Base-by-base conservation (phyloP, 2,797 vertebrate genomes). In the Eulemur mongoz region DNA sequence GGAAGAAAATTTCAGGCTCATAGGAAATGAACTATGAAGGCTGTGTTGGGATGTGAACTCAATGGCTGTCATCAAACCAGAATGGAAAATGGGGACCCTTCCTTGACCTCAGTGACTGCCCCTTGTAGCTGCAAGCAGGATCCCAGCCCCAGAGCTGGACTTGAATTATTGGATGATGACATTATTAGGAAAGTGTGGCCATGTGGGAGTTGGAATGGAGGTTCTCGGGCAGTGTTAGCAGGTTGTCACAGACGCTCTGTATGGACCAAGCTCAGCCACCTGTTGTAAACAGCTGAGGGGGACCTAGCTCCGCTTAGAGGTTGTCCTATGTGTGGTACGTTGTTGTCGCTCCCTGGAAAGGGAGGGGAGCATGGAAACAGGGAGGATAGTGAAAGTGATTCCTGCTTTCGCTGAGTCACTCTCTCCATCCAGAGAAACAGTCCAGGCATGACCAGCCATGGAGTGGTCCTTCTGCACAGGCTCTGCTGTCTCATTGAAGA, bases 231-330 rank as follows among this genome's bases (percentile, higher is more conserved):
- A 54, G 15, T 84, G 95, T 73, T 86, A 63, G 61, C 35, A 30
- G 69, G 79, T 94, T 96, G 85, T 78, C 86, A 93, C 23, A 83
- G 82, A 83, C 6, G 7, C n/a, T 83, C 32, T 38, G 0, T 90
- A 52, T 22, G 72, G 73, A 65, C 79, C 35, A 73, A 67, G 45
- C 65, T 84, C 88, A 45, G 52, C 83, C 75, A 87, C 93, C 90
- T 97, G 89, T 72, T 96, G 20, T 48, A 79, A 88, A 87, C 78
- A 96, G 86, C 83, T 80, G 65, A 81, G 17, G 15, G 69, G 18
- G 20, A 20, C 59, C 82, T 35, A 35, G 76, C 52, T 91, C 32
- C 81, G 25, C 35, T 30, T 32, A 78, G 70, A 87, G 18, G 45
- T 54, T 83, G 25, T 82, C 61, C 61, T 15, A 2, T 92, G 40